Evolutionary conservation across 37 sponge, comb jelly and placozoan species (phyloP).

Genomic region (Dysidea cf. avara): DNA sequence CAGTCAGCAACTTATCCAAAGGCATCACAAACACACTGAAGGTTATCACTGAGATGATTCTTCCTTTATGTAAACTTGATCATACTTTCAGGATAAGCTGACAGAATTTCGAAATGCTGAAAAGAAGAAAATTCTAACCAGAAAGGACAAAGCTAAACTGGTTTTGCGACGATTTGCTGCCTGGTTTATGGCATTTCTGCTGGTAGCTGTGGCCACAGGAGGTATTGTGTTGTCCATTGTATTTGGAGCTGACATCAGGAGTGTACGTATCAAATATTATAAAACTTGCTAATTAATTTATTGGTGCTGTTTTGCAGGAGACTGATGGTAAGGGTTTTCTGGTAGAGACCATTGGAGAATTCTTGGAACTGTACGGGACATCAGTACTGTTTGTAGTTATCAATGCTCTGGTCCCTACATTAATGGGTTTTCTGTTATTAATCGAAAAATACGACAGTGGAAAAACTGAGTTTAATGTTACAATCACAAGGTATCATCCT

Average conservation of each 20-base stretch:
- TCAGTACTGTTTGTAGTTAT: not conserved
- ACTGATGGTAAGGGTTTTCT: no score
- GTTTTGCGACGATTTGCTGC: slow-evolving; percentile 10
- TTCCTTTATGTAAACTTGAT: not conserved
- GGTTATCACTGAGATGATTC: not conserved
- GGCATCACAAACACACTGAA: slow-evolving; percentile 13
- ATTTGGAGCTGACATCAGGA: no score
- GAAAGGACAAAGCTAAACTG: not conserved
- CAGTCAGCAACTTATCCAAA: not conserved
- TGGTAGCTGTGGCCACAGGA: no score
- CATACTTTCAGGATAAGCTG: not conserved
- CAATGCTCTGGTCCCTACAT: slow-evolving; percentile 2
- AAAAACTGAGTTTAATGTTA: slow-evolving; percentile 9
- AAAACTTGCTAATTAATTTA: no score
- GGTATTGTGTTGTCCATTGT: no score
- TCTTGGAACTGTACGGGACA: slow-evolving; percentile 1
- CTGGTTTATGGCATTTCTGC: not conserved
- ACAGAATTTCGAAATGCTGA: not conserved
- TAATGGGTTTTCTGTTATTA: not conserved
- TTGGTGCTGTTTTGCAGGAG: no score
- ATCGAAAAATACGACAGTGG: slow-evolving; percentile 15
- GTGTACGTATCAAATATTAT: no score
- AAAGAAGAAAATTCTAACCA: slow-evolving; percentile 9
- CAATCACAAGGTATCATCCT: not conserved
- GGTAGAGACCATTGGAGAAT: not conserved